phyloP scores from a whole-genome alignment of 2,797 vertebrate genomes.

The Anisognathus igniventris region DNA sequence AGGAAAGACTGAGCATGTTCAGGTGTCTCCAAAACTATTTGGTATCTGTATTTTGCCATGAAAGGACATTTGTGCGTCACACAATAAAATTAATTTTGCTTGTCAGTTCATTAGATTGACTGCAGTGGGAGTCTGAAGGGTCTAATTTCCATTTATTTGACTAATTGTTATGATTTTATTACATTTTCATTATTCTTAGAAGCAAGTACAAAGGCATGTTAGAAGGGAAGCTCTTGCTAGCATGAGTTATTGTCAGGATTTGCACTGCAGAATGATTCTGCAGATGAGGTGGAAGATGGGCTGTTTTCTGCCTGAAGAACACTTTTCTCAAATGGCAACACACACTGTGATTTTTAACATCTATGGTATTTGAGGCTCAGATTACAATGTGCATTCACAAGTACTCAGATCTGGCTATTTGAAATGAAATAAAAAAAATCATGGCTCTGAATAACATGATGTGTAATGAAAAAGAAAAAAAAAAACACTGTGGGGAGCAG shows the following conservation, averaged over 20 bases:
- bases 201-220: neutral
- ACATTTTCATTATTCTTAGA: neutral
- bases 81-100: neutral
- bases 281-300: neutral
- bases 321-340: neutral
- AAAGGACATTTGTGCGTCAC: neutral
- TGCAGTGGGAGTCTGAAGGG: neutral
- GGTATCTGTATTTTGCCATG: neutral
- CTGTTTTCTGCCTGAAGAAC: neutral
- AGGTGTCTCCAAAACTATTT: neutral
- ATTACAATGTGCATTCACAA: neutral
- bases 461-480: neutral
- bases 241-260: neutral
- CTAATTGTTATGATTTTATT: neutral
- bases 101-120: neutral
- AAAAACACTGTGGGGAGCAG: neutral
- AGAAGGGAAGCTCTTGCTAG: neutral
- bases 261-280: neutral
- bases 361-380: neutral
- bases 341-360: neutral
- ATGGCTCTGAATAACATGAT: neutral
- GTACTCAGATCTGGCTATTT: neutral
- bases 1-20: accelerated
- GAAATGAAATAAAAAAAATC: neutral
- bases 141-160: neutral